Evolutionary conservation across 2,888 invertebrate genomes (phyloP).

Genomic region (Brachypalpus laphriformis): DNA sequence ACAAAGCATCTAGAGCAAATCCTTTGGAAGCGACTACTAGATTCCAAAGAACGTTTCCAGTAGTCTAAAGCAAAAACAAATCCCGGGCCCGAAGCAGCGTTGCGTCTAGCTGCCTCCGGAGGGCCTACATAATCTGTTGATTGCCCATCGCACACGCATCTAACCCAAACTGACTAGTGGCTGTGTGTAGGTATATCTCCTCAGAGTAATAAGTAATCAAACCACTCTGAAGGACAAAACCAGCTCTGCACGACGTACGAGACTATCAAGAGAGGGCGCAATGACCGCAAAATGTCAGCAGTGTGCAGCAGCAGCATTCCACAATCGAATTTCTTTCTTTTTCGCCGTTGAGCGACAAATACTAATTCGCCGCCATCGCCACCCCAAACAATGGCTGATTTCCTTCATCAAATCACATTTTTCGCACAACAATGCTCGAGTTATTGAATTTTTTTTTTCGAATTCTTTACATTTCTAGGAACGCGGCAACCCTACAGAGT

Average conservation of each 20-base stretch:
- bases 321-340: slow-evolving; percentile 18
- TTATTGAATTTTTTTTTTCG: not conserved
- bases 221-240: slow-evolving; percentile 16
- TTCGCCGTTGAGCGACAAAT: not conserved
- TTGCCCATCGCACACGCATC: not conserved
- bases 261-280: slow-evolving; percentile 38
- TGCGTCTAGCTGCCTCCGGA: too few species aligned
- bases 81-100: too few species aligned
- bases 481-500: not conserved
- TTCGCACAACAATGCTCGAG: not conserved
- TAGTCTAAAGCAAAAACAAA: too few species aligned
- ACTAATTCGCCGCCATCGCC: not conserved
- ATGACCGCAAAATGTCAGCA: slow-evolving; percentile 51
- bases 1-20: too few species aligned
- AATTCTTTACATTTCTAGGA: not conserved
- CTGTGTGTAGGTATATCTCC: too few species aligned
- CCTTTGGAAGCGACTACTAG: too few species aligned
- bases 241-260: not conserved
- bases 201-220: slow-evolving; percentile 18
- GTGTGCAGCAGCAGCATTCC: slow-evolving; percentile 22
- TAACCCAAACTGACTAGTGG: too few species aligned
- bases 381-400: slow-evolving; percentile 1
- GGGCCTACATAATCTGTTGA: not conserved
- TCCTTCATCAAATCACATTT: not conserved
- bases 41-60: too few species aligned